Evolutionary conservation across 2,888 invertebrate species (phyloP).

Genomic region (Holacanthella duospinosa): DNA sequence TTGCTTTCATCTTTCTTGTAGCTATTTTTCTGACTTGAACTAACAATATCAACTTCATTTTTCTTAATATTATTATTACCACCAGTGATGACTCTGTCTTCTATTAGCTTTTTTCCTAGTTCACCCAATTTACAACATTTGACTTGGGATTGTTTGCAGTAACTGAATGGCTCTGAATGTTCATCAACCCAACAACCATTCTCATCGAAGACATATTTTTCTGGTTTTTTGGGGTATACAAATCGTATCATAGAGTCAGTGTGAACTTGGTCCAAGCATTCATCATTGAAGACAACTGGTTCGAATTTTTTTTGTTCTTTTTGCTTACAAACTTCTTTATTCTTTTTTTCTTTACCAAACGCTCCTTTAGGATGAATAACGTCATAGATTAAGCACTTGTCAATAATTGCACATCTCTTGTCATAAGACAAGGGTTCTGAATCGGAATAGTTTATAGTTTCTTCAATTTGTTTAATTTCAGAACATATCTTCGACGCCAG

Average conservation of each 20-base stretch:
- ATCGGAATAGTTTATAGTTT: conserved; percentile 9
- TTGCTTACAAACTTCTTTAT: conserved; percentile 6
- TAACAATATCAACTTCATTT: too few relatives aligned
- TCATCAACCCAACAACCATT: conserved; percentile 33
- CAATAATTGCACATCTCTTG: conserved; percentile 32
- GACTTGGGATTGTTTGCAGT: conserved; percentile 29
- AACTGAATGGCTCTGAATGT: conserved; percentile 31
- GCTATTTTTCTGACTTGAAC: neutral
- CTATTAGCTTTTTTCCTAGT: conserved; percentile 18
- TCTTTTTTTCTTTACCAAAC: conserved; percentile 11
- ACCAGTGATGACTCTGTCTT: neutral
- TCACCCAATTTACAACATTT: conserved; percentile 29
- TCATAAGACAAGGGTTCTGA: conserved; percentile 23
- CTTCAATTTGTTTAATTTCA: conserved; percentile 30
- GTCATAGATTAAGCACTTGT: conserved; percentile 34
- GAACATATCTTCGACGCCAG: conserved; percentile 30
- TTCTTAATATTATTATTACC: neutral
- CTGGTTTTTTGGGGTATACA: conserved; percentile 32
- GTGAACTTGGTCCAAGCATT: conserved; percentile 29
- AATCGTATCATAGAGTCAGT: conserved; percentile 25
- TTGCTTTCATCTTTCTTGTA: neutral
- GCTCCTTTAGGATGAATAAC: conserved; percentile 15
- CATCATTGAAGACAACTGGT: neutral
- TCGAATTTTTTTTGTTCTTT: neutral
- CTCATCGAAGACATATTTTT: conserved; percentile 35